These are phyloP conservation scores for Hapalemur alaotrensis DNA, from an alignment of 2,797 vertebrate genomes.

Conservation along the genomic window DNA sequence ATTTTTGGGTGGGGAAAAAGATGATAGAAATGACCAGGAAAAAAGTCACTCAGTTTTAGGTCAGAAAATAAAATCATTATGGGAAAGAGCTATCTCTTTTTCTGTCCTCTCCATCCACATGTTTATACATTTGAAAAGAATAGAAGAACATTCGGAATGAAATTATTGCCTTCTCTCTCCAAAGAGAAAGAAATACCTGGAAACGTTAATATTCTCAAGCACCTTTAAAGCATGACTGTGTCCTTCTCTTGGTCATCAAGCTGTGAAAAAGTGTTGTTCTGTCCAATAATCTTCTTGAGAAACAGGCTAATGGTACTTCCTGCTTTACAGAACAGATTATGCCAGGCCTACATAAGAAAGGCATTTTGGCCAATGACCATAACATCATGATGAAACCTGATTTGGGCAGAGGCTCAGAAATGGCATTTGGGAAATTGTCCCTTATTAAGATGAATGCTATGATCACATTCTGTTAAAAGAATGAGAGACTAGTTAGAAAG, in stretches of 20 bases:
- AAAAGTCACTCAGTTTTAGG: background rate
- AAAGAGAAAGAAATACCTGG: background rate
- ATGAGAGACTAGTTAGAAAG: background rate
- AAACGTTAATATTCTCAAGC: background rate
- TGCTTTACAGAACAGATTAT: background rate
- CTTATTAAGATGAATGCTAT: background rate
- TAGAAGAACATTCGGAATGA: background rate
- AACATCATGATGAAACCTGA: background rate
- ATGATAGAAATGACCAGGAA: background rate
- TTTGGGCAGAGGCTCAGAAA: background rate
- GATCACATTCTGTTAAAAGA: background rate
- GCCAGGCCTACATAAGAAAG: background rate
- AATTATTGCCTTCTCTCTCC: background rate
- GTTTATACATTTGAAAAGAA: slow-evolving; percentile 29
- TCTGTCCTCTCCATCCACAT: background rate
- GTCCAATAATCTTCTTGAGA: background rate
- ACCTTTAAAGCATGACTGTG: background rate
- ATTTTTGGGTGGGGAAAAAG: background rate
- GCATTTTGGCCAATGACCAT: background rate
- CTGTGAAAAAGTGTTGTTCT: background rate
- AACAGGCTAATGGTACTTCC: background rate
- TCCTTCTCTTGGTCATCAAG: background rate
- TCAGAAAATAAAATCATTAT: background rate
- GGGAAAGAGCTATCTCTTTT: background rate
- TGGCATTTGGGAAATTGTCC: background rate